Evolutionary conservation across 2,113 vertebrate genomes (phyloP).

Genomic region (Gadus chalcogrammus): DNA sequence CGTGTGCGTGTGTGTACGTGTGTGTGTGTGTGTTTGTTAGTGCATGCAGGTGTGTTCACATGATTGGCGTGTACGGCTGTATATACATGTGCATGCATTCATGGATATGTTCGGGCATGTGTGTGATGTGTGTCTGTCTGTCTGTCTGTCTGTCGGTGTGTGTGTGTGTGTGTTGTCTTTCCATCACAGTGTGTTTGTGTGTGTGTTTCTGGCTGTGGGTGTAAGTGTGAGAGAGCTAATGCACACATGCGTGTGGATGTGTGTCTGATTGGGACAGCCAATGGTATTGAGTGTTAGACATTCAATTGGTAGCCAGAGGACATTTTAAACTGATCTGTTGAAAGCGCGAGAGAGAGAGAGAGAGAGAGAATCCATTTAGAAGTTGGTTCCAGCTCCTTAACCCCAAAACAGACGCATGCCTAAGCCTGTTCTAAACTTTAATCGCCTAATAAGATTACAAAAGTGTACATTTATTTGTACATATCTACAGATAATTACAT

Average conservation of each 20-base stretch:
- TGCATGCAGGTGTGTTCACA: not conserved
- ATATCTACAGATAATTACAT: conserved; percentile 70
- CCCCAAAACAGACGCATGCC: conserved; percentile 49
- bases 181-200: conserved; percentile 1
- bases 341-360: not conserved
- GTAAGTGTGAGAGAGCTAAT: not conserved
- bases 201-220: not conserved
- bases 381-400: too few species aligned
- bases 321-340: conserved; percentile 21
- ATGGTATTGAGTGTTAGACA: not conserved
- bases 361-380: conserved; percentile 3
- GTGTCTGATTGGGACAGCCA: not conserved
- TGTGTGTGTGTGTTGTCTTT: too few species aligned
- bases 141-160: too few species aligned
- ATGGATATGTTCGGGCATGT: not conserved
- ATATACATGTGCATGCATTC: not conserved
- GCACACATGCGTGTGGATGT: conserved; percentile 2
- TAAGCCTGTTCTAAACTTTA: conserved; percentile 58
- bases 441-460: conserved; percentile 77
- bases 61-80: not conserved
- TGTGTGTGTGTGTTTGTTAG: too few species aligned
- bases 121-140: conserved; percentile 4
- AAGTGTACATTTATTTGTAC: conserved; percentile 70
- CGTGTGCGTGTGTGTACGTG: too few species aligned
- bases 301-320: conserved; percentile 17